These are phyloP conservation scores for Heliconius eleuchia DNA, from an alignment of 1,140 invertebrate species.

Conservation along the genomic window DNA sequence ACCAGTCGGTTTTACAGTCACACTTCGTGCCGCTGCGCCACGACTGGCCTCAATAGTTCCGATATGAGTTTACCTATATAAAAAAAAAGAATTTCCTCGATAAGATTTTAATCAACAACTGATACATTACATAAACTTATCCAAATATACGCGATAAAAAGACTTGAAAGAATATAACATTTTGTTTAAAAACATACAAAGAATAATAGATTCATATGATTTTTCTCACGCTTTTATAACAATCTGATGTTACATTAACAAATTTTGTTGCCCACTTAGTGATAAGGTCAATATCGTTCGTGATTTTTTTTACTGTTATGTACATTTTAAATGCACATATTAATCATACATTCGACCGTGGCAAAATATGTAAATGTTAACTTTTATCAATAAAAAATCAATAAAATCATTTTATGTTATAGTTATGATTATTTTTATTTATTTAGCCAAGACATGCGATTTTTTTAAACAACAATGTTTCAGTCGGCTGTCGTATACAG, in stretches of 20 bases:
- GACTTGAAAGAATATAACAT: too few relatives aligned
- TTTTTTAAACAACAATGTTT: not conserved
- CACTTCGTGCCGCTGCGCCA: too few relatives aligned
- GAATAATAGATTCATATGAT: not conserved
- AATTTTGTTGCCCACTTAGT: conserved; percentile 9
- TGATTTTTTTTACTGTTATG: conserved; percentile 19
- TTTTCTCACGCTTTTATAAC: not conserved
- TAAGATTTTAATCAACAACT: too few relatives aligned
- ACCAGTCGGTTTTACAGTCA: too few relatives aligned
- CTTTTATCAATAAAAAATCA: not conserved
- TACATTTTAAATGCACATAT: conserved; percentile 15
- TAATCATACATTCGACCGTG: conserved; percentile 14
- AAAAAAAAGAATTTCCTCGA: too few relatives aligned
- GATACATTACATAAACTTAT: too few relatives aligned
- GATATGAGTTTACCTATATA: too few relatives aligned
- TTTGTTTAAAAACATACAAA: too few relatives aligned
- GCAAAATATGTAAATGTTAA: conserved; percentile 17
- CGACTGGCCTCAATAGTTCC: too few relatives aligned
- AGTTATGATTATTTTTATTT: conserved; percentile 5
- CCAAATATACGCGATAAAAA: too few relatives aligned
- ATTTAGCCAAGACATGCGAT: not conserved
- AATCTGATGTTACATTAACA: not conserved
- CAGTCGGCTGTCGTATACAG: too few relatives aligned
- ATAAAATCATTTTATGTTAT: conserved; percentile 16
- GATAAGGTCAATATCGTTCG: conserved; percentile 23